phyloP scores from a whole-genome alignment of 2,113 vertebrate species.

The Puffinus mauretanicus region DNA sequence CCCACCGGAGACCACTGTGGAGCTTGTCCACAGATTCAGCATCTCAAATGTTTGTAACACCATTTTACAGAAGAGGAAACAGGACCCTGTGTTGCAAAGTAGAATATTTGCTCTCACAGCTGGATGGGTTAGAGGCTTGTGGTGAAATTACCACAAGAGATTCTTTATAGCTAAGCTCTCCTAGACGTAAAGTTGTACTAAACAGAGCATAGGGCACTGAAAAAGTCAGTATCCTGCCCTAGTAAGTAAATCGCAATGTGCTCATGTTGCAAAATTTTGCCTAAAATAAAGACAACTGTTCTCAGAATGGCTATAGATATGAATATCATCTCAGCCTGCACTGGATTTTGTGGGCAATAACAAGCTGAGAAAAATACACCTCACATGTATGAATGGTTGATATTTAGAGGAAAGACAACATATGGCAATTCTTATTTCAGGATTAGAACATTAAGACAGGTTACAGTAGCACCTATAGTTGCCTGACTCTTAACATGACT shows the following conservation, averaged over 20 bases:
- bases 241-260: neutral
- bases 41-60: neutral
- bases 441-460: neutral
- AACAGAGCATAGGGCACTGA: neutral
- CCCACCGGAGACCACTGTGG: neutral
- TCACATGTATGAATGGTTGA: conserved; percentile 6
- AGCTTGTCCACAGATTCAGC: neutral
- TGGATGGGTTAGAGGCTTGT: neutral
- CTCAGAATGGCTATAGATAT: neutral
- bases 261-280: neutral
- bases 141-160: neutral
- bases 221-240: neutral
- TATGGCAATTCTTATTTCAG: neutral
- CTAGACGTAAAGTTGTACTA: neutral
- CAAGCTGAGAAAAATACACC: neutral
- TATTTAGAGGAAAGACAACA: neutral
- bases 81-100: neutral
- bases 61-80: neutral
- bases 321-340: neutral
- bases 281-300: neutral
- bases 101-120: neutral
- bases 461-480: neutral
- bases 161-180: neutral
- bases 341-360: neutral
- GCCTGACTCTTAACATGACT: neutral